Percentiles rank a stretch among this genome's conserved stretches.
Conservation (phyloP, 1,140 invertebrate species). For the Aleiodes sp. region DNA sequence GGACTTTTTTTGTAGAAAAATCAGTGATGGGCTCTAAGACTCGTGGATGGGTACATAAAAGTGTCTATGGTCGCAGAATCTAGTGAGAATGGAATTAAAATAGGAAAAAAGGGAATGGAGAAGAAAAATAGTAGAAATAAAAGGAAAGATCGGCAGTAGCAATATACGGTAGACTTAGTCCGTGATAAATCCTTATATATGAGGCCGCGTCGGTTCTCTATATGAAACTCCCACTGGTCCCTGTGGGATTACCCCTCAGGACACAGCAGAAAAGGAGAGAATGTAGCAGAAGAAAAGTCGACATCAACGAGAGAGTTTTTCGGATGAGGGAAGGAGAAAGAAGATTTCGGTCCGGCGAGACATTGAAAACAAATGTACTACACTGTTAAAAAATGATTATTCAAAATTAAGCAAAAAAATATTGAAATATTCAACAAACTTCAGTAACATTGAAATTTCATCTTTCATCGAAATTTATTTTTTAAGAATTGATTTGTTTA, state of each 20-base stretch:
- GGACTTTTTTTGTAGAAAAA: not conserved
- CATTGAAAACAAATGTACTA: slow-evolving; percentile 51
- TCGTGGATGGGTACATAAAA: not conserved
- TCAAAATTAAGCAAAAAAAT: no score
- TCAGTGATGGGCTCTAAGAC: not conserved
- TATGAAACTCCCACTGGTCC: slow-evolving; percentile 60
- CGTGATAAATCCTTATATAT: slow-evolving; percentile 67
- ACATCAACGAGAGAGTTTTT: slow-evolving; percentile 1
- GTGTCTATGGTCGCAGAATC: not conserved
- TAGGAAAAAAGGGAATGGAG: no score
- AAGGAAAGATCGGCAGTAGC: slow-evolving; percentile 55
- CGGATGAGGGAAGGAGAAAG: not conserved
- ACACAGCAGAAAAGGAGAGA: slow-evolving; percentile 30
- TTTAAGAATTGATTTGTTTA: no score
- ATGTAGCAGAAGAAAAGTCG: slow-evolving; percentile 15
- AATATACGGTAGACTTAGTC: slow-evolving; percentile 64
- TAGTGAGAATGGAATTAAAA: slow-evolving; percentile 16
- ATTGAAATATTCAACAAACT: not conserved
- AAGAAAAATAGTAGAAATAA: slow-evolving; percentile 25
- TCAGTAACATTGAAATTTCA: not conserved
- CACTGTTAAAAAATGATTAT: no score
- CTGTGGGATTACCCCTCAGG: slow-evolving; percentile 58
- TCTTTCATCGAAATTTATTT: no score
- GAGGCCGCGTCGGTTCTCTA: slow-evolving; percentile 56
- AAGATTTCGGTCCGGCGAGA: slow-evolving; percentile 29